These are phyloP conservation scores for Urocyon cinereoargenteus DNA, from an alignment of 2,797 vertebrate genomes.

Conservation along the genomic window DNA sequence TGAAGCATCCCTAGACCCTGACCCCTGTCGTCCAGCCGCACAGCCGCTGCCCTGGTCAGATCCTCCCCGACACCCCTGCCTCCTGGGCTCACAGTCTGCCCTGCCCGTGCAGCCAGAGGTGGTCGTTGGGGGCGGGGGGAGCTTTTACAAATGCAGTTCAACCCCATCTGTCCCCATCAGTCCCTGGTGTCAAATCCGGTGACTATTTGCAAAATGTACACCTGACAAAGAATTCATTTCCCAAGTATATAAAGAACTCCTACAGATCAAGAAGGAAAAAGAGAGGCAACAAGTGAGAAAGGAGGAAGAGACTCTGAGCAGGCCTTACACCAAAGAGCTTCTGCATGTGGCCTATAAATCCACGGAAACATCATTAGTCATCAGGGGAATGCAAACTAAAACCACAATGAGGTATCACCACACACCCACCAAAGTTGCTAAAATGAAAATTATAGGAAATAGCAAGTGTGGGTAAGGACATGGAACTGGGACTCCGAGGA, in stretches of 20 bases:
- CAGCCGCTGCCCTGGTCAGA: background rate
- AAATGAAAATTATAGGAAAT: background rate
- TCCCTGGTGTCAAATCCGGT: background rate
- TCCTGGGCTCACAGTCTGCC: background rate
- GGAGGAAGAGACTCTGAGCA: background rate
- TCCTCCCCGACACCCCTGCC: fast-evolving
- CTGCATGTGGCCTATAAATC: background rate
- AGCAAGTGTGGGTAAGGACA: background rate
- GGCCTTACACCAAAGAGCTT: background rate
- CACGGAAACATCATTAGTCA: background rate
- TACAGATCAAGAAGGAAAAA: background rate
- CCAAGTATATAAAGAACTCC: background rate
- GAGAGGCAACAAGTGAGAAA: background rate
- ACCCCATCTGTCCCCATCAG: background rate
- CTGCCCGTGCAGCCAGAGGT: background rate
- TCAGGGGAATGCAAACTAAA: background rate
- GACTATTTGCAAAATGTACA: background rate
- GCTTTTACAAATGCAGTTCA: background rate
- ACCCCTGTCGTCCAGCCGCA: background rate
- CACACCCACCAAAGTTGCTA: background rate
- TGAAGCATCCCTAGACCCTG: background rate
- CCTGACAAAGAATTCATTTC: background rate
- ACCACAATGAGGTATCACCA: background rate
- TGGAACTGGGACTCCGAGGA: background rate
- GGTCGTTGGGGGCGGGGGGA: background rate